A percentile compares a stretch with the other conserved stretches of the same genome.
These are phyloP conservation scores for Helostoma temminkii DNA, from an alignment of 2,797 vertebrate genomes.

Conservation along the genomic window DNA sequence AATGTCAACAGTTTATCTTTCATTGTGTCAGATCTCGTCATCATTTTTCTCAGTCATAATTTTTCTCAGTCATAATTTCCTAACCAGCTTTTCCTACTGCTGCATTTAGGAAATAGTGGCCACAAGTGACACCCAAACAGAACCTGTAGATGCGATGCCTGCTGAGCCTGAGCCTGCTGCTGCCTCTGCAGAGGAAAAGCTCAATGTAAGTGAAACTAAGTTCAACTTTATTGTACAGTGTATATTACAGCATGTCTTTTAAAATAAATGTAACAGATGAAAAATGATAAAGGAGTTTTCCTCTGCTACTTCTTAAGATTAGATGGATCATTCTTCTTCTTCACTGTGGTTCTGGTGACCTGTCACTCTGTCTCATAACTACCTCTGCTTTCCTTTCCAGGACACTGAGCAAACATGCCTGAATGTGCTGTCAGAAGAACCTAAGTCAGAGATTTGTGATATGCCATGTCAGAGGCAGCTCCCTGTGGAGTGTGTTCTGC, in stretches of 20 bases:
- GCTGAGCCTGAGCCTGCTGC: slow-evolving; percentile 32
- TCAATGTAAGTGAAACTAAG: slow-evolving; percentile 43
- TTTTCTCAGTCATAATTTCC: not conserved
- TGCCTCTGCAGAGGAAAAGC: slow-evolving; percentile 44
- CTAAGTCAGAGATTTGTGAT: slow-evolving; percentile 51
- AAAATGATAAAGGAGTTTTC: not conserved
- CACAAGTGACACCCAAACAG: slow-evolving; percentile 34
- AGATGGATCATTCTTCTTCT: not conserved
- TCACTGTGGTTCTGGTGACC: not conserved
- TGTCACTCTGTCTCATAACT: not conserved
- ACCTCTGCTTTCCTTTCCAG: slow-evolving; percentile 18
- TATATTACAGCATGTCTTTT: not conserved
- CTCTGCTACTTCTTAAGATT: not conserved
- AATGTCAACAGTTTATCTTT: not conserved
- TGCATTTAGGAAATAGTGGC: slow-evolving; percentile 54
- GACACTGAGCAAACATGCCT: slow-evolving; percentile 47
- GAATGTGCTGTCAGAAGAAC: slow-evolving; percentile 48
- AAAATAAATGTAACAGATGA: not conserved
- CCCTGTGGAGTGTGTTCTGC: slow-evolving; percentile 51
- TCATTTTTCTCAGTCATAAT: not conserved
- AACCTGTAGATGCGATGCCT: slow-evolving; percentile 30
- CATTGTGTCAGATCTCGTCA: not conserved
- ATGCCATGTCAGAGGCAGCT: slow-evolving; percentile 68
- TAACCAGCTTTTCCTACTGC: not conserved
- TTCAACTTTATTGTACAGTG: not conserved